phyloP scores from a whole-genome alignment of 2,888 invertebrate genomes.

The Thyatira batis region DNA sequence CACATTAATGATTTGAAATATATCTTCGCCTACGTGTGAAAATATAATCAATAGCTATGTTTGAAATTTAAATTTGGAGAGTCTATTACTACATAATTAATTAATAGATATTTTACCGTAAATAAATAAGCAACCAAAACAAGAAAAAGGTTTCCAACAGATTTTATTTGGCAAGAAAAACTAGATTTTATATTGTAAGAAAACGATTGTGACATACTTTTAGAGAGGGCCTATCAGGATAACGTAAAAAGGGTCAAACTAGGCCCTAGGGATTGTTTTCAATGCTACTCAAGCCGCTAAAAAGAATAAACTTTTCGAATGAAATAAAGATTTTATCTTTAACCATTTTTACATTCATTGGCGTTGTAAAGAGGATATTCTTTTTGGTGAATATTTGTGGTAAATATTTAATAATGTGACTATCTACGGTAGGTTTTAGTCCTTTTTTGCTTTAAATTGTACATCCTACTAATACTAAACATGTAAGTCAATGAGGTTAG shows the following conservation, averaged over 20 bases:
- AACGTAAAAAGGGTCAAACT: slow-evolving; percentile 1
- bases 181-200: background rate
- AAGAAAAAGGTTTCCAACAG: too few species aligned
- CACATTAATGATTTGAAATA: background rate
- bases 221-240: background rate
- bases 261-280: background rate
- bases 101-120: too few species aligned
- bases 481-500: too few species aligned
- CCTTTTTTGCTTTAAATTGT: too few species aligned
- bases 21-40: background rate
- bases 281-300: background rate
- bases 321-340: background rate
- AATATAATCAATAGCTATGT: background rate
- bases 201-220: background rate
- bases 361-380: background rate
- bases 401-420: too few species aligned
- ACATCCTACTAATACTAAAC: too few species aligned
- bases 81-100: too few species aligned
- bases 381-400: background rate
- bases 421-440: too few species aligned
- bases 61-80: background rate
- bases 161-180: background rate
- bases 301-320: background rate
- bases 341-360: background rate
- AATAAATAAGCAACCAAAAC: too few species aligned